phyloP scores from a whole-genome alignment of 2,797 vertebrate species.

The Alcedo quadribrachys region DNA sequence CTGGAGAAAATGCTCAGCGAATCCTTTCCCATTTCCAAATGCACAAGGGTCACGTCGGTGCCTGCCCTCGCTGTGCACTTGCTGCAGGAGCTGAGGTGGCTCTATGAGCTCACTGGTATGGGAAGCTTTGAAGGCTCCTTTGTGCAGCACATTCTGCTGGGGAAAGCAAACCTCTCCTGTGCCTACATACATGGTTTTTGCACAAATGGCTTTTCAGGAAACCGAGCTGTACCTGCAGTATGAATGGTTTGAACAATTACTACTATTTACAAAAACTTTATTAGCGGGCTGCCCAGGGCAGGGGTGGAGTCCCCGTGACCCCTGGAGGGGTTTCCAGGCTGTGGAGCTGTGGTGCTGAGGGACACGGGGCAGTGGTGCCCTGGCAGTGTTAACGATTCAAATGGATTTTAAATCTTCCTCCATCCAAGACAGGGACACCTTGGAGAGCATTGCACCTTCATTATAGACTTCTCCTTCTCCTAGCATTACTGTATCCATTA shows the following conservation, averaged over 20 bases:
- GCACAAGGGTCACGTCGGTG: background rate
- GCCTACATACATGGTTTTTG: background rate
- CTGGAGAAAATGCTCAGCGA: background rate
- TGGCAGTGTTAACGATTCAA: too few relatives aligned
- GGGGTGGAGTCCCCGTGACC: too few relatives aligned
- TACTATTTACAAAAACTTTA: background rate
- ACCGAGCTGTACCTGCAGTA: background rate
- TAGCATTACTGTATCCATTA: too few relatives aligned
- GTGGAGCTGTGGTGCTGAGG: too few relatives aligned
- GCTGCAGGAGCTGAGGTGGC: accelerated
- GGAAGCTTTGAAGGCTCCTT: background rate
- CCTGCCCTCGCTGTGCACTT: background rate
- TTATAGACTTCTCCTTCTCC: too few relatives aligned
- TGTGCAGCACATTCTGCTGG: background rate
- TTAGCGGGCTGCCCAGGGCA: too few relatives aligned
- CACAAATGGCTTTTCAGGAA: background rate
- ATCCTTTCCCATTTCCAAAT: background rate
- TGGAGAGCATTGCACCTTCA: too few relatives aligned
- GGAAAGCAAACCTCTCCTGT: background rate
- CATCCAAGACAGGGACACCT: too few relatives aligned
- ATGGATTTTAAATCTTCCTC: too few relatives aligned
- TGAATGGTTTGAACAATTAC: background rate
- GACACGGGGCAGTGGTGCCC: too few relatives aligned
- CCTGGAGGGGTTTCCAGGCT: too few relatives aligned
- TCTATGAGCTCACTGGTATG: background rate